phyloP scores from a whole-genome alignment of 2,113 vertebrate species.

The Hydropotes inermis region DNA sequence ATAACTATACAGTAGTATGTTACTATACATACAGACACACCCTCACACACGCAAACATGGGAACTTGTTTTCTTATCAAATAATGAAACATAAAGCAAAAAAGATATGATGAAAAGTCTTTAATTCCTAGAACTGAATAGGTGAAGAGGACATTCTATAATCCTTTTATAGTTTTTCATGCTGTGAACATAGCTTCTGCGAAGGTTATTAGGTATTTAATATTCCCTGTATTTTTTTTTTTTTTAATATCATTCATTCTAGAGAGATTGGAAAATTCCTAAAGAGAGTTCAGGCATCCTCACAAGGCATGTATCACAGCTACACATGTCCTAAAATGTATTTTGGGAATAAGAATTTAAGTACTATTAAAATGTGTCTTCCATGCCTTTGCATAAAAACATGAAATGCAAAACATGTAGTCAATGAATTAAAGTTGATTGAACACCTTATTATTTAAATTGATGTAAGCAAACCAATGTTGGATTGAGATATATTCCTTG shows the following conservation, averaged over 20 bases:
- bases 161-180: slow-evolving; percentile 20
- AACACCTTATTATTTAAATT: slow-evolving; percentile 44
- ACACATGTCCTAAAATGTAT: neutral
- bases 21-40: neutral
- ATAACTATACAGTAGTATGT: neutral
- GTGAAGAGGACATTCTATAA: slow-evolving; percentile 6
- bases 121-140: neutral
- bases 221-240: neutral
- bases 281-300: neutral
- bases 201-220: slow-evolving; percentile 30
- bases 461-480: slow-evolving; percentile 34
- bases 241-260: neutral
- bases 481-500: slow-evolving; percentile 4
- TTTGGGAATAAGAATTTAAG: slow-evolving; percentile 43
- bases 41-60: neutral
- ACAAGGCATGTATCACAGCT: neutral
- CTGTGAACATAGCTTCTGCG: neutral
- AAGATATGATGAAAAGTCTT: neutral
- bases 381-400: slow-evolving; percentile 6
- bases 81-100: slow-evolving; percentile 30
- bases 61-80: slow-evolving; percentile 5
- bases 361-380: neutral
- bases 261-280: slow-evolving; percentile 18
- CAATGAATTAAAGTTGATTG: slow-evolving; percentile 52
- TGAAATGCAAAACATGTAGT: slow-evolving; percentile 10